phyloP scores from a whole-genome alignment of 2,888 invertebrate species.

The Catocala sponsa region DNA sequence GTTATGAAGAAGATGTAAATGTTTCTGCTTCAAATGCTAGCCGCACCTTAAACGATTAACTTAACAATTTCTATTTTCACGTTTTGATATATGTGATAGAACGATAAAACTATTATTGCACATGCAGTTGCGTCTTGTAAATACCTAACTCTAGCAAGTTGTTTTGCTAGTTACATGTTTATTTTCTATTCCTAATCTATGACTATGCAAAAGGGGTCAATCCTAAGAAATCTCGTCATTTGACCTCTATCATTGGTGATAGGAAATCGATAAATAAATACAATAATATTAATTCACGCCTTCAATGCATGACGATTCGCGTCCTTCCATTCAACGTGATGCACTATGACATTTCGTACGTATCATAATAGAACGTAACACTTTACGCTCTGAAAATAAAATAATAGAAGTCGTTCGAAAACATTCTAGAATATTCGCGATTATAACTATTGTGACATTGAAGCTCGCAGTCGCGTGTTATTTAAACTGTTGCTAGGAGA shows the following conservation, averaged over 20 bases:
- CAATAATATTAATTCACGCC: constrained; percentile 41
- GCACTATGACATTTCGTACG: constrained; percentile 12
- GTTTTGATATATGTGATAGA: no score
- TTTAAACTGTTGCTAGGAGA: background rate
- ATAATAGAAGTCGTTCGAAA: no score
- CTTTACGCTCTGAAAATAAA: no score
- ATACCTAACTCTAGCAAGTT: constrained; percentile 1
- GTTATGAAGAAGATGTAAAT: no score
- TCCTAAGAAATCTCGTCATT: constrained; percentile 43
- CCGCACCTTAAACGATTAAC: no score
- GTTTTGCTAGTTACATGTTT: constrained; percentile 2
- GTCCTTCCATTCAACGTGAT: constrained; percentile 48
- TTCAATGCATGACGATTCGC: constrained; percentile 40
- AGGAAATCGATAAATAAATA: constrained; percentile 42
- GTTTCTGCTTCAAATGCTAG: no score
- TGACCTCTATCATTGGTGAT: constrained; percentile 31
- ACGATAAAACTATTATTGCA: no score
- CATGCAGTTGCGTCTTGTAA: no score
- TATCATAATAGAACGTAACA: no score
- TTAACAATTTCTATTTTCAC: no score
- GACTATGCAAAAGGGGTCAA: constrained; percentile 45
- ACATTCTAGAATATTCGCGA: background rate
- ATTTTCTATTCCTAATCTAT: constrained; percentile 30
- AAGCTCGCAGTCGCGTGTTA: background rate
- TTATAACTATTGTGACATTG: constrained; percentile 1